Base-by-base conservation (phyloP, 37 sponge, comb jelly and placozoan species). In the Amphimedon queenslandica region DNA sequence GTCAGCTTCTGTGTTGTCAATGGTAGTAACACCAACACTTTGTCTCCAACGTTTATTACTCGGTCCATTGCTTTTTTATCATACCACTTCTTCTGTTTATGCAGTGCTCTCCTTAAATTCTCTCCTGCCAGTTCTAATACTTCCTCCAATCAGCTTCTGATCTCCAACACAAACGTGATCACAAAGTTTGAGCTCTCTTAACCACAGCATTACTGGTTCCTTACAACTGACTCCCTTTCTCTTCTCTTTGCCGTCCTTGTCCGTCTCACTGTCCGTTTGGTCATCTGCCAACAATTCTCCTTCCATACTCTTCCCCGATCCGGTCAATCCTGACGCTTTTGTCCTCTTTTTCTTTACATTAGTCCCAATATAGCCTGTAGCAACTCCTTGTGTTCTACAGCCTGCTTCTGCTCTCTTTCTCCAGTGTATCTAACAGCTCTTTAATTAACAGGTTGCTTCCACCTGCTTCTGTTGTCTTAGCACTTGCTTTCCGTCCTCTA, bases 351-450 rank as follows among this genome's bases (percentile, higher is more conserved):
- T 47, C 13, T 47, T 13, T 47, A 18, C 53, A 47, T 13, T 13
- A 18, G 53, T 47, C 53, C 53, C 8, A 13, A 8, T 13, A 47
- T 18, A 18, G 13, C 53, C 13, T 13, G 53, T 13, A 47, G 8
- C 53, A 47, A 47, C 53, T 47, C 53, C 53, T 47, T 47, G 53
- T 47, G 53, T 47, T 47, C 53, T 47, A 18, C 53, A 18, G 53
- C 13, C 8, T 13, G 53, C 53, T 13, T 47, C 53, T 47, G 13
- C 53, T 47, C 53, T 47, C 53, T 18, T 8, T 47, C 53, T 47
- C 53, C 53, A 47, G 8, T 8, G 13, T 13, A 47, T 47, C 53
- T 47, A 47, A 47, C 53, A 47, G 53, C 53, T 47, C 53, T 13
- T 47, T 47, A 8, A 47, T 13, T 13, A 47, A 13, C 53, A 47